Percentiles rank a stretch among this genome's conserved stretches.
Conservation (phyloP, 2,113 vertebrate genomes). For the Entosphenus tridentatus region DNA sequence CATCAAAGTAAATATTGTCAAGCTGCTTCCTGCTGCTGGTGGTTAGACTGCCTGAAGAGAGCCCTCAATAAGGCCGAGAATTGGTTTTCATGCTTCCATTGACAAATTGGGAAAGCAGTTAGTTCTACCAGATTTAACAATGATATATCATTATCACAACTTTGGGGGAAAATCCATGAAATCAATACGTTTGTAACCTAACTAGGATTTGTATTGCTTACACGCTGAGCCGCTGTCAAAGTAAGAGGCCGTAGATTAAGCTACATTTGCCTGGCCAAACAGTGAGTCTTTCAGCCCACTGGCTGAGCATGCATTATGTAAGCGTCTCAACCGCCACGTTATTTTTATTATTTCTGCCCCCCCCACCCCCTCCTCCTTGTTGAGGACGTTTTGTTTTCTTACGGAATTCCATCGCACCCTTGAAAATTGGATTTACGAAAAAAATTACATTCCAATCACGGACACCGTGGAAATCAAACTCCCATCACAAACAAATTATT, state of each 20-base stretch:
- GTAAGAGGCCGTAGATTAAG: conserved; percentile 78
- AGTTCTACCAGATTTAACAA: conserved; percentile 99
- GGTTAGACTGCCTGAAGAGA: background rate
- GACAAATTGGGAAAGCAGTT: conserved; percentile 97
- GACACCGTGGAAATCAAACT: too few relatives aligned
- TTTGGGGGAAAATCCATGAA: conserved; percentile 98
- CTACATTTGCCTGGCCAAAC: conserved; percentile 19
- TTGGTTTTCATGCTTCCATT: conserved; percentile 43
- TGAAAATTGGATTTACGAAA: too few relatives aligned
- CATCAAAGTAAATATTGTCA: background rate
- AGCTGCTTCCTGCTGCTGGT: background rate
- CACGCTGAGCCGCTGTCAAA: conserved; percentile 87
- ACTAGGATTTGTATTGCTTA: conserved; percentile 92
- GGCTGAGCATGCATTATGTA: too few relatives aligned
- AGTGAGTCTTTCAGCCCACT: too few relatives aligned
- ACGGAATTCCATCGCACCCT: too few relatives aligned
- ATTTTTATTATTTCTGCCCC: too few relatives aligned
- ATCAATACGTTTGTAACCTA: conserved; percentile 93
- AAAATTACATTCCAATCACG: too few relatives aligned
- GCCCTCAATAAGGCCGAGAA: background rate
- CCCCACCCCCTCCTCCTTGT: too few relatives aligned
- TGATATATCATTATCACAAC: conserved; percentile 99
- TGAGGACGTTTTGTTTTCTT: too few relatives aligned
- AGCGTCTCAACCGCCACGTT: too few relatives aligned
- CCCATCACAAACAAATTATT: too few relatives aligned